Evolutionary conservation across 2,888 invertebrate species (phyloP), one percentile per base, ranked within the genome.

Genomic region (Xestoiulus laeticollis): DNA sequence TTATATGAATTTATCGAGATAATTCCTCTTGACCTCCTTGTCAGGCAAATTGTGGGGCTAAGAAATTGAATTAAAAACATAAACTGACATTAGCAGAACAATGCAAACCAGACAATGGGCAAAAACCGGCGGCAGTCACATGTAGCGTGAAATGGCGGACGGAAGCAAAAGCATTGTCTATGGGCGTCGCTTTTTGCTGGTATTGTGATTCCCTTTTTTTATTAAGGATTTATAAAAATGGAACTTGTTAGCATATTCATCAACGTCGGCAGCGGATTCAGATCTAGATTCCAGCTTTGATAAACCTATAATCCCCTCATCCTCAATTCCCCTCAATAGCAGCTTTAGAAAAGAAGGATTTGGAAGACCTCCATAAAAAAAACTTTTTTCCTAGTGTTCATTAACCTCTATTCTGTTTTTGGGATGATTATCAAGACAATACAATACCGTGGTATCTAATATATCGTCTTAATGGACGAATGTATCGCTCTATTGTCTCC

Each of bases 191-290:
- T 68, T 68, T 68, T 68, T 68, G 68, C 26, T 26, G 68, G 5
- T 68, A 68, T 26, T 68, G 53, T 59, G 53, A 5, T n/a, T n/a
- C 53, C 53, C 16, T 48, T 12, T 16, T 16, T 59, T 14, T 53
- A 59, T 16, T 43, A n/a, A 59, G 53, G 53, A 68, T 68, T 68
- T 68, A 22, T 4, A 68, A 68, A 68, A 68, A 26, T 26, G 68
- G 4, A 68, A 68, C 68, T 68, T 68, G 68, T 68, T 68, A 68
- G 68, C 68, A 68, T 68, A 68, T 68, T 22, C 26, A 68, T 68
- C 22, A 68, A 68, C 68, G 5, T 26, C 59, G 12, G 68, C 26
- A 10, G 68, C 68, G 68, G 26, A 68, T 68, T 68, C 68, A 68
- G 68, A 68, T 53, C 53, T 53, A 53, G 26, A 68, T 68, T 22